Evolutionary conservation across 2,113 vertebrate species (phyloP), one percentile per base, ranked within the genome.

Genomic region (Ceratotherium simum): DNA sequence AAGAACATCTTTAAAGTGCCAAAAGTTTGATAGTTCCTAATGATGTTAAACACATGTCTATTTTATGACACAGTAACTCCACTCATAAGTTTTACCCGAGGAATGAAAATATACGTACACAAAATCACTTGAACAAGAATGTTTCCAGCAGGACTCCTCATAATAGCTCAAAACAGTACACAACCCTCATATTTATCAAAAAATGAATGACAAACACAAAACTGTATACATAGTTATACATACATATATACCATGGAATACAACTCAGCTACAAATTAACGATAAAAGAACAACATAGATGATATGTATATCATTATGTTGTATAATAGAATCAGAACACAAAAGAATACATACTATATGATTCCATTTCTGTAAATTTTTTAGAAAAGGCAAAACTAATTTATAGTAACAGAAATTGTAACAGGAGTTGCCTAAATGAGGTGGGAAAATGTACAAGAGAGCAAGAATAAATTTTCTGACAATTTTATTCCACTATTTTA

Each of bases 161-260:
- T 36, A 73, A 88, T 13, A 88, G 76, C 25, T 92, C 56, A 64
- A 82, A 75, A 75, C 46, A 75, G 67, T 58, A 56, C 20, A 88
- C 51, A 81, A 82, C 2, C 3, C 42, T 67, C 36, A 65, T 46
- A 81, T 67, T 21, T 48, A 67, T 4, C 56, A 96, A 46, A 27
- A 80, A 90, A 81, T n/a, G 17, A 76, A 90, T 42, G 23, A 27
- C 46, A 92, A 96, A 81, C 33, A 91, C 56, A 95, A 82, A 25
- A 20, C n/a, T 82, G 36, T 27, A 90, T 29, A 82, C 25, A 86
- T 29, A 75, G 51, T 39, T 75, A 8, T 21, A 81, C 39, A 87
- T 17, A 87, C 56, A 54, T 42, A 76, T 11, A 84, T 12, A 73
- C 12, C 9, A 79, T 80, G 23, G 33, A 80, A 78, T 42, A 84